Percentiles rank a stretch among this genome's conserved stretches.
These are phyloP conservation scores for Australoheros facetus DNA, from an alignment of 2,797 vertebrate species.

Conservation along the genomic window DNA sequence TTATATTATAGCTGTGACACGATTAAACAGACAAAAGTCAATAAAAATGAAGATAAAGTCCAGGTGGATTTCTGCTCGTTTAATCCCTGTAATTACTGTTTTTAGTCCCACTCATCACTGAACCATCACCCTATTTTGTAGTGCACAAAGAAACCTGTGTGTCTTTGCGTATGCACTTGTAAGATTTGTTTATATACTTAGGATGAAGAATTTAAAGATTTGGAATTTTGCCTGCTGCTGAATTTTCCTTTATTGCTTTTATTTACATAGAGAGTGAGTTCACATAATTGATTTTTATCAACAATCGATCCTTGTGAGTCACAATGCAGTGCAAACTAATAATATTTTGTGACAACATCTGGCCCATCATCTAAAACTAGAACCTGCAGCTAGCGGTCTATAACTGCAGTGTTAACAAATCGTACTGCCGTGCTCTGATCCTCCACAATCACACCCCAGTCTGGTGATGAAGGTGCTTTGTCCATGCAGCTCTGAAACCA, in stretches of 20 bases:
- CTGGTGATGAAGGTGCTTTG: constrained; percentile 54
- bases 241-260: constrained; percentile 14
- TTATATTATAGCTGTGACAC: neutral
- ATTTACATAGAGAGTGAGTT: neutral
- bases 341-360: constrained; percentile 52
- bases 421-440: constrained; percentile 39
- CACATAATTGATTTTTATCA: constrained; percentile 27
- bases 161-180: neutral
- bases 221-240: constrained; percentile 29
- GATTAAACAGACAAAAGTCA: neutral
- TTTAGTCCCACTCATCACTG: constrained; percentile 4
- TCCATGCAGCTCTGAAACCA: constrained; percentile 55
- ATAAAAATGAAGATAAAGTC: neutral
- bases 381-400: neutral
- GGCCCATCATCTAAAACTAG: neutral
- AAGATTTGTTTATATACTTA: constrained; percentile 3
- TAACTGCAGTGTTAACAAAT: constrained; percentile 48
- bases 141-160: constrained; percentile 19
- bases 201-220: constrained; percentile 12
- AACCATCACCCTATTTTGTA: neutral
- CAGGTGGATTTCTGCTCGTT: neutral
- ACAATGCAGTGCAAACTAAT: constrained; percentile 44
- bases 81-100: constrained; percentile 1
- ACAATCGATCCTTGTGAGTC: constrained; percentile 48
- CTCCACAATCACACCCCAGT: constrained; percentile 19